Evolutionary conservation across 2,797 vertebrate genomes (phyloP), one percentile per base, ranked within the genome.

Genomic region (Hylomyscus alleni): DNA sequence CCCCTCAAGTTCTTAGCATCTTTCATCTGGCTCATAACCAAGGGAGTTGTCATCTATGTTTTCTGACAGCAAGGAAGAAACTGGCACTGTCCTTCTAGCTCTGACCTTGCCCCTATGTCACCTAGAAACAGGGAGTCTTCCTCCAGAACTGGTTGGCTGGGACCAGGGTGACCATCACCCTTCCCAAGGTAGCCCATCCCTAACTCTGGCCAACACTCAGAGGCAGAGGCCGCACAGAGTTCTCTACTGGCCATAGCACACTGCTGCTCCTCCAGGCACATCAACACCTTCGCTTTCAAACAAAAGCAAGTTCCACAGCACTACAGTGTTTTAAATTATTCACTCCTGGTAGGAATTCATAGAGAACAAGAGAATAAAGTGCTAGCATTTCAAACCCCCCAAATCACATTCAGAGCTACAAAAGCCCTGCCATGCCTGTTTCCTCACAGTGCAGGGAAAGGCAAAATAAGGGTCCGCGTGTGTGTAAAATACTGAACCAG

Each of bases 301-400:
- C 67, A 56, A 95, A 94, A 95, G 81, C 77, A 40, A 86, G 60
- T 95, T 93, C 85, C 82, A 89, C 37, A 89, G 0, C 60, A 34
- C 50, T 72, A 58, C 54, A 2, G n/a, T 58, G 11, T 73, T 91
- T 73, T 95, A 96, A 97, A 94, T 73, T 92, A 93, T 69, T 95
- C 58, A n/a, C 75, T 88, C 94, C 90, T 93, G 84, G n/a, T 90
- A 96, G 94, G 93, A 95, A 93, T 37, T 47, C 76, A 95, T 73
- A 95, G 88, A 83, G 85, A 95, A 94, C 14, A 82, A 84, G 87
- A 93, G 86, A 95, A 97, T 98, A 96, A 98, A 98, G 97, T 96
- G 98, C 97, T 97, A 97, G 94, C 94, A 97, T 75, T 97, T 93
- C 76, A 85, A 90, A 96, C 83, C 47, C 47, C 95, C 94, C 5